Base-by-base conservation (phyloP, 2,888 invertebrate genomes). In the Acronicta alni region DNA sequence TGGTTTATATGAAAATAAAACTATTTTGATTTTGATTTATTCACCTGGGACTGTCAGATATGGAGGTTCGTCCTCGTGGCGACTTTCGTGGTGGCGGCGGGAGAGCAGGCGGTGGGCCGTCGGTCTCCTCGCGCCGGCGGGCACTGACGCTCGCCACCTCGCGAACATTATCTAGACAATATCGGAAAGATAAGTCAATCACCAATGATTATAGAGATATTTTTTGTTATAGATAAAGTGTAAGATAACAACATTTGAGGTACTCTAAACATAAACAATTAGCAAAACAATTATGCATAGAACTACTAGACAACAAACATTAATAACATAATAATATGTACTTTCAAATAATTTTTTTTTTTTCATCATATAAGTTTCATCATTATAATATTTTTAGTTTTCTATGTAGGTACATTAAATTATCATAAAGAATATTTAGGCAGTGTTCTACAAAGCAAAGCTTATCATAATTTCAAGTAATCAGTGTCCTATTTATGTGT, bases 31-130 rank as follows among this genome's bases (percentile, higher is more conserved):
- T 5, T 20, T 20, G 20, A 20, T 5, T 42, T 42, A 44, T 44
- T 65, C 18, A 92, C 92, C 90, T 88, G 62, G 88, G 79, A 15
- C 83, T 85, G 2, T 93, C 92, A 8, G 89, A 75, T 18, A 79
- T 80, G 10, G 84, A 83, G 8, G 81, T 67, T 23, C 90, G 80
- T 43, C 84, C 85, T 67, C 93, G 85, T 23, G 91, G 86, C 1
- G 91, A 89, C 61, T 90, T 91, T 49, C 93, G 80, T 3, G 93
- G 94, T 23, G 94, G 94, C 39, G 94, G 94, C 14, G 94, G 94
- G 46, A 93, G 77, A 41, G 92, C 91, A 7, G 94, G 93, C 37
- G 91, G 92, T 17, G 91, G 89, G 44, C 87, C 91, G 77, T 92
- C 91, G 35, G 62, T 72, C 47, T 92, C 92, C 67, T 92, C 91